Evolutionary conservation across 2,797 vertebrate genomes (phyloP).

Genomic region (Nyctalus aviator): DNA sequence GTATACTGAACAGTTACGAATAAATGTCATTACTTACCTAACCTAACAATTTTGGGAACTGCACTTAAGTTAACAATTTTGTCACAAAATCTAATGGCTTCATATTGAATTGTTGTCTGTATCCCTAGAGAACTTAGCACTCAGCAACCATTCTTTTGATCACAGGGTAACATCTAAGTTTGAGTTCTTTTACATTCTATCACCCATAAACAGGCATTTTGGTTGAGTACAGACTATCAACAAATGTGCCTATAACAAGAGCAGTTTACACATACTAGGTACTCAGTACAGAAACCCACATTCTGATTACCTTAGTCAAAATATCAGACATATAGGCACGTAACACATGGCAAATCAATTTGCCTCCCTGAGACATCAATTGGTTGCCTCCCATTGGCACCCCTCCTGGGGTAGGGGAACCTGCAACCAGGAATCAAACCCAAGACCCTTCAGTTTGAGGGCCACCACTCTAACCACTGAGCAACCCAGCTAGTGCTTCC

Average conservation of each 20-base stretch:
- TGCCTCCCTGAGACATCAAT: neutral
- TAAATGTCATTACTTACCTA: neutral
- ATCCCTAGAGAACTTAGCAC: neutral
- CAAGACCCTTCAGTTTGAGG: no score
- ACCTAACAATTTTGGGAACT: neutral
- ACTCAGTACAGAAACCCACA: neutral
- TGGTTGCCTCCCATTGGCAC: no score
- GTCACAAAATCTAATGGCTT: slow-evolving; percentile 26
- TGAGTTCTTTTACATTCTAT: neutral
- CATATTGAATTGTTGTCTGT: neutral
- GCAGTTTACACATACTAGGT: neutral
- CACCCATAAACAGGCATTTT: neutral
- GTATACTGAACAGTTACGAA: slow-evolving; percentile 21
- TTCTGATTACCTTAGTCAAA: neutral
- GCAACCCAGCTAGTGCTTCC: no score
- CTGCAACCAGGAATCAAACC: no score
- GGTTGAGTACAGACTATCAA: neutral
- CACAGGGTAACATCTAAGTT: neutral
- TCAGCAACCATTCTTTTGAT: neutral
- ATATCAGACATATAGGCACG: neutral
- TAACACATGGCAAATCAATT: neutral
- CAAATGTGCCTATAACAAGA: neutral
- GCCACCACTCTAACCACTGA: no score
- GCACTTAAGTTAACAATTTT: neutral
- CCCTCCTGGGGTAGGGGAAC: no score